phyloP scores from a whole-genome alignment of 2,888 invertebrate genomes.

The Ditula angustiorana region DNA sequence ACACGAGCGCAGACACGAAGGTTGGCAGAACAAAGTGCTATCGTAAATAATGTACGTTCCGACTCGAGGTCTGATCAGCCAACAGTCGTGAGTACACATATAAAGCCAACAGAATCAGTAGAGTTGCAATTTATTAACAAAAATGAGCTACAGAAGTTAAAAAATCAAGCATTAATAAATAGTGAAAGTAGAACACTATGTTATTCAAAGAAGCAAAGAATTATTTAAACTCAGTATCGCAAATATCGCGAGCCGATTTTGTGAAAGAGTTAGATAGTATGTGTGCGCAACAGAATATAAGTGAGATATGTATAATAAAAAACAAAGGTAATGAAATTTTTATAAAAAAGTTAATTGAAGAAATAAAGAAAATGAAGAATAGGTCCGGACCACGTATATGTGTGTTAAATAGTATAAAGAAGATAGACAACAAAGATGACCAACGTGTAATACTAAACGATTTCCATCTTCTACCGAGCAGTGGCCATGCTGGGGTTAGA shows the following conservation, averaged over 20 bases:
- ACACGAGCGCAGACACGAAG: no score
- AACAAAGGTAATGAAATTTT: not conserved
- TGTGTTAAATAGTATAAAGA: not conserved
- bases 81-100: slow-evolving; percentile 37
- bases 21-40: no score
- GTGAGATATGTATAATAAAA: not conserved
- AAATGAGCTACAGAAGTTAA: slow-evolving; percentile 11
- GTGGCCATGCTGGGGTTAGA: not conserved
- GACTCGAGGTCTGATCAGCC: slow-evolving; percentile 40
- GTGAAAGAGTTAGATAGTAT: not conserved
- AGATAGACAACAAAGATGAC: not conserved
- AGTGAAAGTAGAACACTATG: slow-evolving; percentile 21
- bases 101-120: slow-evolving; percentile 34
- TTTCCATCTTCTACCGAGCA: not conserved
- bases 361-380: not conserved
- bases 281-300: no score
- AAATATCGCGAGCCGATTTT: not conserved
- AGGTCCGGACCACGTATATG: not conserved
- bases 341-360: not conserved
- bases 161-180: slow-evolving; percentile 5
- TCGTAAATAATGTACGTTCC: no score
- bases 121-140: slow-evolving; percentile 20
- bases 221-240: not conserved
- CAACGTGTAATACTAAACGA: not conserved
- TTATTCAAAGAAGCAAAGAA: slow-evolving; percentile 12